Percentiles rank a stretch among this genome's conserved stretches.
Conservation (phyloP, 1,140 invertebrate genomes). For the Ceratina australensis region DNA sequence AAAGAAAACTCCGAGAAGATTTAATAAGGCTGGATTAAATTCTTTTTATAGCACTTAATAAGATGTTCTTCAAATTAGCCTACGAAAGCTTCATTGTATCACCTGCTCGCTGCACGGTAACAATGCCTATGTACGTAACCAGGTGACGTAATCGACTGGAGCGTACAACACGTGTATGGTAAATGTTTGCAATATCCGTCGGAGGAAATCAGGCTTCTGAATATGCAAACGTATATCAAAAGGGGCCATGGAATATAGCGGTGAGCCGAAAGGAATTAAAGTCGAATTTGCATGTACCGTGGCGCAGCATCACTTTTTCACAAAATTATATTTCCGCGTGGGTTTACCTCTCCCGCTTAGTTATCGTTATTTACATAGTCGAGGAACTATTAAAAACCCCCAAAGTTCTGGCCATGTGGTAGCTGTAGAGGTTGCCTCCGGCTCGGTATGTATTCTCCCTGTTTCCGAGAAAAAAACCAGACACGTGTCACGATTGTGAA, state of each 20-base stretch:
- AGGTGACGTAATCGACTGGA: not conserved
- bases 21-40: too few relatives aligned
- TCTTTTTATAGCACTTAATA: not conserved
- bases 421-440: not conserved
- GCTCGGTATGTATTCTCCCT: too few relatives aligned
- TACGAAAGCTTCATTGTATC: not conserved
- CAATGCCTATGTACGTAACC: not conserved
- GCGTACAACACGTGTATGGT: not conserved
- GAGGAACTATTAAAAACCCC: not conserved
- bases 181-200: conserved; percentile 4
- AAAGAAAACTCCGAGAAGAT: not conserved
- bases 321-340: not conserved
- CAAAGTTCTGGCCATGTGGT: not conserved
- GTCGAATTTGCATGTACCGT: too few relatives aligned
- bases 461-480: too few relatives aligned
- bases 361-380: not conserved
- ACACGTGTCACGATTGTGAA: too few relatives aligned
- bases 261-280: too few relatives aligned
- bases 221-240: not conserved
- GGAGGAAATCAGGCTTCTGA: not conserved
- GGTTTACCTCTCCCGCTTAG: not conserved
- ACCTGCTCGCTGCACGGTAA: not conserved
- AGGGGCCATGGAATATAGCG: too few relatives aligned
- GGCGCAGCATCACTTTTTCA: too few relatives aligned
- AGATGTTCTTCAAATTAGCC: not conserved